Evolutionary conservation across 1,140 invertebrate species (phyloP), one percentile per base, ranked within the genome.

Genomic region (Achroia grisella): DNA sequence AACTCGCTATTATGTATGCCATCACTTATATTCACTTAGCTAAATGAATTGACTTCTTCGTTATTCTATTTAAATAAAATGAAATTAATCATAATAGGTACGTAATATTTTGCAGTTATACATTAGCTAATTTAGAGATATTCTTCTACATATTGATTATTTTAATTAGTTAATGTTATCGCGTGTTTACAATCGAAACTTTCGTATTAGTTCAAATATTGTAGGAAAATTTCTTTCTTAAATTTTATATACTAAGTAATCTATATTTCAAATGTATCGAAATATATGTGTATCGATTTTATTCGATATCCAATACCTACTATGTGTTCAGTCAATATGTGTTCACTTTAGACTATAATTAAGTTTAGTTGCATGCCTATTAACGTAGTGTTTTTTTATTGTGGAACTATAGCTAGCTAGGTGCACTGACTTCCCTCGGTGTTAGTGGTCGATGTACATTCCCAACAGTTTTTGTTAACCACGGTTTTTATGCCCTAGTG

Each of bases 241-340:
- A 57, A 49, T 45, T 52, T 29, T 51, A 62, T 55, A 50, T 43
- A 46, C 55, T 48, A 37, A 58, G 56, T 67, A 68, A 59, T 71
- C 39, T 71, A 71, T 73, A 67, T 65, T 70, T 56, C 60, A 64
- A 59, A 65, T 54, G 36, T 61, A 54, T 66, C 47, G 33, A 35
- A 57, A 49, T 41, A 47, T n/a, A n/a, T n/a, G n/a, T n/a, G n/a
- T 46, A 34, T 34, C 52, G 55, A 58, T 43, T 53, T 36, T 58
- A 57, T 59, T 65, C 59, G 56, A 53, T 57, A 43, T 28, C 8
- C 14, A 35, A 48, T 48, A 44, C 13, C 49, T 59, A 57, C 65
- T 53, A 71, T 76, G 78, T 82, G 78, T 82, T 82, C 78, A 82
- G 51, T 74, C 62, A 57, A 47, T 77, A 75, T 82, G 75, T 82